Evolutionary conservation across 2,888 invertebrate genomes (phyloP).

Genomic region (Polia nebulosa): DNA sequence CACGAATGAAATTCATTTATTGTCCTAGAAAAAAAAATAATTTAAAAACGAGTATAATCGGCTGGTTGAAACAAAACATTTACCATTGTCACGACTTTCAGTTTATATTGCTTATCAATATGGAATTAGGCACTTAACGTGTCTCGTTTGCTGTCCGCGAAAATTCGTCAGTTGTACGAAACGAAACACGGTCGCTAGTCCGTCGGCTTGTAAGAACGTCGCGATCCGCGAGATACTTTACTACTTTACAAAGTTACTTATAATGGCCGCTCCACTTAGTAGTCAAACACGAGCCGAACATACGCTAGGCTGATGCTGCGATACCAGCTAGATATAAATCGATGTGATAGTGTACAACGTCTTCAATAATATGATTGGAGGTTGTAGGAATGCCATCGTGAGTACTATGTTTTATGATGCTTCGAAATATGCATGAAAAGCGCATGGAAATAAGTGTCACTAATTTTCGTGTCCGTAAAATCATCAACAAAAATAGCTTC

Average conservation of each 20-base stretch:
- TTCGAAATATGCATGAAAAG: constrained; percentile 42
- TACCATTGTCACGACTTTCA: constrained; percentile 21
- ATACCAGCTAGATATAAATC: constrained; percentile 24
- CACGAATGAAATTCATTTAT: neutral
- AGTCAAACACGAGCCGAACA: constrained; percentile 30
- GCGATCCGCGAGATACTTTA: constrained; percentile 14
- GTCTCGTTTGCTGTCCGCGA: constrained; percentile 32
- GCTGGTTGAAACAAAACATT: constrained; percentile 11
- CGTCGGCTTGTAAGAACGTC: constrained; percentile 11
- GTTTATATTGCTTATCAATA: constrained; percentile 58
- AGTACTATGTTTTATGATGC: constrained; percentile 68
- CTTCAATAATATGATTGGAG: constrained; percentile 70
- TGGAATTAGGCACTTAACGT: constrained; percentile 36
- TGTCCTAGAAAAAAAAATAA: neutral
- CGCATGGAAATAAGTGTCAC: constrained; percentile 31
- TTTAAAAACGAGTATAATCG: constrained; percentile 12
- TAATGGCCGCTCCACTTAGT: constrained; percentile 21
- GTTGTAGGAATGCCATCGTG: constrained; percentile 70
- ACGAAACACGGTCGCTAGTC: constrained; percentile 47
- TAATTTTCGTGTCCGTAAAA: constrained; percentile 17
- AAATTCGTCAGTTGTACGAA: constrained; percentile 55
- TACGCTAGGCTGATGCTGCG: constrained; percentile 32
- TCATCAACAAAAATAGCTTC: neutral
- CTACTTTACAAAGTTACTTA: constrained; percentile 29
- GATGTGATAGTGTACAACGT: constrained; percentile 45